phyloP scores from a whole-genome alignment of 1,140 invertebrate species.

The Mylabris phalerata region DNA sequence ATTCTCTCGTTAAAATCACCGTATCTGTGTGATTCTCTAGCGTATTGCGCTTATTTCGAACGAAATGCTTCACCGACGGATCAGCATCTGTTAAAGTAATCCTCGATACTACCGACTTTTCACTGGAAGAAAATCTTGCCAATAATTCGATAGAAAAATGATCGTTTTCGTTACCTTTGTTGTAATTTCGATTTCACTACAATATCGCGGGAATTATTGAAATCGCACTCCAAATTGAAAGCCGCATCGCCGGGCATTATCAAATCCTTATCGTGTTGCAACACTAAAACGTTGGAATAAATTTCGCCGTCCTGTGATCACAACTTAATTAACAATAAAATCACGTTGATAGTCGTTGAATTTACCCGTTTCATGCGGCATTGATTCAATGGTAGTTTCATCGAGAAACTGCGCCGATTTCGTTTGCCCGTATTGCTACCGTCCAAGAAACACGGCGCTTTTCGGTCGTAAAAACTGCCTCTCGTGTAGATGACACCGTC shows the following conservation, averaged over 20 bases:
- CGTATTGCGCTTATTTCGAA: constrained; percentile 22
- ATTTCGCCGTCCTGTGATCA: constrained; percentile 41
- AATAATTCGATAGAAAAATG: neutral
- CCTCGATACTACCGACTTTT: constrained; percentile 33
- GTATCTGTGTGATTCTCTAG: constrained; percentile 38
- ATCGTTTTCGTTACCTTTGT: neutral
- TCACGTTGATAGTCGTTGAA: neutral
- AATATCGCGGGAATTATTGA: constrained; percentile 45
- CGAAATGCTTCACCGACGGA: constrained; percentile 35
- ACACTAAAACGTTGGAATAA: constrained; percentile 50
- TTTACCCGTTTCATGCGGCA: constrained; percentile 48
- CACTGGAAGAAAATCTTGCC: constrained; percentile 3
- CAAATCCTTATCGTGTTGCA: constrained; percentile 57
- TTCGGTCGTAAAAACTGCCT: constrained; percentile 52
- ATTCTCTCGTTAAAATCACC: constrained; percentile 29
- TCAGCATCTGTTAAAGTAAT: constrained; percentile 45
- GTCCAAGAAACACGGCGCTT: constrained; percentile 51
- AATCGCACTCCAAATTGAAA: constrained; percentile 55
- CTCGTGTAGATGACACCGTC: constrained; percentile 55
- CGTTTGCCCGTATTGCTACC: constrained; percentile 27
- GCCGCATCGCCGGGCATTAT: constrained; percentile 57
- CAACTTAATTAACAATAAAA: neutral
- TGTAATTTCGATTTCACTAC: constrained; percentile 48
- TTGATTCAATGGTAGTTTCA: constrained; percentile 50
- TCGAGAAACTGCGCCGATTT: constrained; percentile 43